A percentile compares a stretch with the other conserved stretches of the same genome.
phyloP scores from a whole-genome alignment of 2,113 vertebrate genomes.

The Equus przewalskii region DNA sequence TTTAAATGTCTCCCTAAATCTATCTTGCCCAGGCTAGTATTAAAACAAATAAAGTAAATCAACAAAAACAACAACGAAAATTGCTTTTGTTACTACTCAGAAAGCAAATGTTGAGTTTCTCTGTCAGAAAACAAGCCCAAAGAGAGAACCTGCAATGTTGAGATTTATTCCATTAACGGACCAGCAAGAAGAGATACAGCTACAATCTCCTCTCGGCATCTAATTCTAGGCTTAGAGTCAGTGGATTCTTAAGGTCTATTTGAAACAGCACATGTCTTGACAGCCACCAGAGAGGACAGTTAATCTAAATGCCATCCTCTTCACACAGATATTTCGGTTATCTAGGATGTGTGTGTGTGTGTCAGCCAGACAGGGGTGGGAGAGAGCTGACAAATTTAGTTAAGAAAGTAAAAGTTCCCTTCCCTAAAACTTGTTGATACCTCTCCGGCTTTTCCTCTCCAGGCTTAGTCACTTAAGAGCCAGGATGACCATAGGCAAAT shows the following conservation, averaged over 20 bases:
- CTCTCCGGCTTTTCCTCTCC: neutral
- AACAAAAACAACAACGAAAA: conserved; percentile 28
- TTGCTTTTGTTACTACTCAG: neutral
- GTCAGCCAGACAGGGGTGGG: no score
- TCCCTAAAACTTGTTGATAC: neutral
- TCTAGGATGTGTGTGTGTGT: neutral
- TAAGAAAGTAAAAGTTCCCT: neutral
- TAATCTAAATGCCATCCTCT: conserved; percentile 38
- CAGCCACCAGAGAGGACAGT: neutral
- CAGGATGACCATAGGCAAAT: neutral
- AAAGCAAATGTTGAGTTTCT: conserved; percentile 40
- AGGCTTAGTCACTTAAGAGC: neutral
- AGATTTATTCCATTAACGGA: conserved; percentile 12
- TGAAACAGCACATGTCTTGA: neutral
- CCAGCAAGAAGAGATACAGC: neutral
- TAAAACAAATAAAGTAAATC: neutral
- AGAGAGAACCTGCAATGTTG: neutral
- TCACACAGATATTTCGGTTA: neutral
- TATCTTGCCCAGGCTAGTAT: neutral
- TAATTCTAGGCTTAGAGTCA: conserved; percentile 33
- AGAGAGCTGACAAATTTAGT: neutral
- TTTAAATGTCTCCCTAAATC: conserved; percentile 10
- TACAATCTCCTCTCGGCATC: neutral
- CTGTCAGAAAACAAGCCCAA: neutral
- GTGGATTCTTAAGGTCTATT: neutral